phyloP scores from a whole-genome alignment of 2,888 invertebrate genomes.

The Pimpla rufipes region DNA sequence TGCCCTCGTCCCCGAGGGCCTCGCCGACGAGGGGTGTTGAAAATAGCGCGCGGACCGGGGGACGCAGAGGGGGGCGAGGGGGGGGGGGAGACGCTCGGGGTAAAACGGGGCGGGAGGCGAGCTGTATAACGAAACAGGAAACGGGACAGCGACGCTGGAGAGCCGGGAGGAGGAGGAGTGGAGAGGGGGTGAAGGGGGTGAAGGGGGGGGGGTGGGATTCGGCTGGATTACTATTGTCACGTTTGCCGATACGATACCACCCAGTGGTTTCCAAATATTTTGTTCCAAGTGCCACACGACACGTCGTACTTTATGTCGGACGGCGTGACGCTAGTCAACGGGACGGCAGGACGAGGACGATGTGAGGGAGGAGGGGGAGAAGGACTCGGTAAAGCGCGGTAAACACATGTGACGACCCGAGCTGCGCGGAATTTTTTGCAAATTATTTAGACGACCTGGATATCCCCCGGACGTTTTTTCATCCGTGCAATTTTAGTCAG shows the following conservation, averaged over 20 bases:
- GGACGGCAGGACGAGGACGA: not conserved
- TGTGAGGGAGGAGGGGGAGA: not conserved
- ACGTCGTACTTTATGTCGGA: conserved; percentile 33
- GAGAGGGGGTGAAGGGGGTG: too few relatives aligned
- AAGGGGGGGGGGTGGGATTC: not conserved
- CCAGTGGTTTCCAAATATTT: conserved; percentile 51
- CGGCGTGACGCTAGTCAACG: not conserved
- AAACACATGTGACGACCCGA: conserved; percentile 37
- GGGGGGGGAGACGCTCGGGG: not conserved
- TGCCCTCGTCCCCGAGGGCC: conserved; percentile 56
- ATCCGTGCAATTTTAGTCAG: conserved; percentile 49
- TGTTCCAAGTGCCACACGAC: conserved; percentile 28
- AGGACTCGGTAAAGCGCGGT: conserved; percentile 11
- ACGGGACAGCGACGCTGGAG: conserved; percentile 25
- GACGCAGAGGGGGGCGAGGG: not conserved
- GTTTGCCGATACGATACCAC: conserved; percentile 40
- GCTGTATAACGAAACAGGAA: conserved; percentile 53
- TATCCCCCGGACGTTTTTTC: conserved; percentile 41
- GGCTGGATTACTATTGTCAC: conserved; percentile 45
- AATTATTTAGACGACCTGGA: conserved; percentile 51
- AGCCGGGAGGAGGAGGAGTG: not conserved
- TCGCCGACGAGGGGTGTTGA: conserved; percentile 40
- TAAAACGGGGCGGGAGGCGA: not conserved
- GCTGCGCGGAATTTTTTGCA: conserved; percentile 16
- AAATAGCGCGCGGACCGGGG: conserved; percentile 12